Percentiles rank a stretch among this genome's conserved stretches.
phyloP scores from a whole-genome alignment of 2,797 vertebrate genomes.

The Tenualosa thibaudeaui region DNA sequence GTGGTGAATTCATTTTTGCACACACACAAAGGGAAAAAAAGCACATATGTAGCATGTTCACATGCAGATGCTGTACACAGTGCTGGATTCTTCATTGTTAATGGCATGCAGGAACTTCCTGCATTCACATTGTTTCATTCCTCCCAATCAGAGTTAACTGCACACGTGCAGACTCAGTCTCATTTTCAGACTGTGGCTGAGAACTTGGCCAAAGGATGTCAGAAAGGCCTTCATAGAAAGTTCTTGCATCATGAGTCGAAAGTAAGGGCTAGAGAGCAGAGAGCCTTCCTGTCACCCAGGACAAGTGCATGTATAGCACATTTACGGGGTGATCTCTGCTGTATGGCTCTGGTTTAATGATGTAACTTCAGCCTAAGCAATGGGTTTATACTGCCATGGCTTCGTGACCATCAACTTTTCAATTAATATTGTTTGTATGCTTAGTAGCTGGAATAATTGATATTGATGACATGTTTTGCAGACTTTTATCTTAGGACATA shows the following conservation, averaged over 20 bases:
- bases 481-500: neutral
- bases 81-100: neutral
- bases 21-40: neutral
- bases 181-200: neutral
- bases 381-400: neutral
- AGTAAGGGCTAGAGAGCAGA: neutral
- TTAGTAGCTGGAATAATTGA: neutral
- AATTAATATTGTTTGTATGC: neutral
- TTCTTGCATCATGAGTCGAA: conserved; percentile 24
- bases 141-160: neutral
- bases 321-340: neutral
- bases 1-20: conserved; percentile 36
- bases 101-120: conserved; percentile 1
- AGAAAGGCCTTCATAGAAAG: conserved; percentile 15
- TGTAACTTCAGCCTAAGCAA: neutral
- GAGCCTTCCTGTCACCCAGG: neutral
- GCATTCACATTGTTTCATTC: conserved; percentile 2
- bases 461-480: neutral
- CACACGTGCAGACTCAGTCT: neutral
- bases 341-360: neutral
- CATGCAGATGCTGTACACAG: neutral
- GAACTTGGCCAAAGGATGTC: conserved; percentile 20
- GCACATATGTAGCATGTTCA: neutral
- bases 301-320: neutral
- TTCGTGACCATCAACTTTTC: neutral